These are phyloP conservation scores for Xiphophorus hellerii DNA, from an alignment of 2,113 vertebrate genomes.

Conservation along the genomic window DNA sequence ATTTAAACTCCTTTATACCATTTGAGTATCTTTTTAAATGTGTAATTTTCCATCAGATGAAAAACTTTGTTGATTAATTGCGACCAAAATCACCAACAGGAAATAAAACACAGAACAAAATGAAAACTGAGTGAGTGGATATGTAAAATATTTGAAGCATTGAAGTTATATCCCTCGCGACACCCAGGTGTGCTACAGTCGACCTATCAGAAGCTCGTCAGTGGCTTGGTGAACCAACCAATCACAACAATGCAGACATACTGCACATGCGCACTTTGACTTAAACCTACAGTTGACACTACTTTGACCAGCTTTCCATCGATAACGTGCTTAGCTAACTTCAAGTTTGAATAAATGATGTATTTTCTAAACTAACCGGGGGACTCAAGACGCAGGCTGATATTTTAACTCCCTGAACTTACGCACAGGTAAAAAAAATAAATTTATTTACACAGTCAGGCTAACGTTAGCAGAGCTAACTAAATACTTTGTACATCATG, in stretches of 20 bases:
- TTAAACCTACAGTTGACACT: slow-evolving; percentile 2
- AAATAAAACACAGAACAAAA: too few species aligned
- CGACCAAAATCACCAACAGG: too few species aligned
- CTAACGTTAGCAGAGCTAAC: background rate
- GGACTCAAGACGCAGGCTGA: background rate
- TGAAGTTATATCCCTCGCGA: too few species aligned
- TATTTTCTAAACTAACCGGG: background rate
- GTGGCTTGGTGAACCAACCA: background rate
- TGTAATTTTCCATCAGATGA: too few species aligned
- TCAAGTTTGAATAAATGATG: slow-evolving; percentile 5
- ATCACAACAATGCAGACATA: background rate
- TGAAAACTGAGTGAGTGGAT: too few species aligned
- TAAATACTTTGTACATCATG: slow-evolving; percentile 12
- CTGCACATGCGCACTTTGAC: slow-evolving; percentile 37
- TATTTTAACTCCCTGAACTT: background rate
- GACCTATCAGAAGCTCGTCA: too few species aligned
- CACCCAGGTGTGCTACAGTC: too few species aligned
- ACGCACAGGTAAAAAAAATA: slow-evolving; percentile 53
- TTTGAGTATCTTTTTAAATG: too few species aligned
- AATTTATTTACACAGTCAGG: slow-evolving; percentile 6
- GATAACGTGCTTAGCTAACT: slow-evolving; percentile 19
- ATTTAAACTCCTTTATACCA: too few species aligned
- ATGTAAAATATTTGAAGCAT: too few species aligned
- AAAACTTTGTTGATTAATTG: too few species aligned
- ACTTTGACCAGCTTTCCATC: slow-evolving; percentile 33